Base-by-base conservation (phyloP, 35 echinoderm and acorn worm genomes). In the Amphiura filiformis region DNA sequence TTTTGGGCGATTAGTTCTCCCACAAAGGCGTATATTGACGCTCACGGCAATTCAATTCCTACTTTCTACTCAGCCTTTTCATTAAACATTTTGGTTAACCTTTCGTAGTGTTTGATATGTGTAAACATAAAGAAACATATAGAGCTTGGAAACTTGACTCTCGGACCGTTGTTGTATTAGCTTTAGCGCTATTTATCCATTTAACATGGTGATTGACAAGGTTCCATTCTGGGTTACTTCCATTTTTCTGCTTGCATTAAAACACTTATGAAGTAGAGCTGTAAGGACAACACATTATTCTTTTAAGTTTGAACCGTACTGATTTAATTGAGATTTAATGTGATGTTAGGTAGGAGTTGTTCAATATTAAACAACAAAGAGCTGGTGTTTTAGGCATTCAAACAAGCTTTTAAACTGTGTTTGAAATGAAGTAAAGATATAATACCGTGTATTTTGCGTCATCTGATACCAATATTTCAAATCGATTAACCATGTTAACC, bases 311-410 rank as follows among this genome's bases (percentile, higher is more conserved):
- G 9, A n/a, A 9, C 2, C 15, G 75, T 80, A 36, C 2, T 80
- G 38, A 14, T 80, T 36, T 80, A 80, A 36, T 80, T 5, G 34
- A 80, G 34, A 22, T 22, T 80, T 80, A 80, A 18, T 36, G 61
- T 30, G 61, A 11, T n/a, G 61, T 70, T 11, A 2, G 15, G 61
- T 5, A 30, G 61, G 61, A 70, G 17, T 70, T 70, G 61, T 70
- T n/a, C n/a, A n/a, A n/a, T n/a, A n/a, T n/a, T 70, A 70, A 70
- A 70, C 28, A 70, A 70, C 61, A 70, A 70, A 70, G 17, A n/a
- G 7, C 7, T 30, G 26, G 26, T 23, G 7, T 70, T 70, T 70
- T 30, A 70, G 26, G 28, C 7, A 70, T 70, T 23, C 61, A 70
- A 70, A 70, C 28, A 15, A 30, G 4, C 7, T 13, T 18, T 70